These are phyloP conservation scores for Glandiceps talaboti DNA, from an alignment of 53 echinoderm and acorn worm species.

Conservation along the genomic window DNA sequence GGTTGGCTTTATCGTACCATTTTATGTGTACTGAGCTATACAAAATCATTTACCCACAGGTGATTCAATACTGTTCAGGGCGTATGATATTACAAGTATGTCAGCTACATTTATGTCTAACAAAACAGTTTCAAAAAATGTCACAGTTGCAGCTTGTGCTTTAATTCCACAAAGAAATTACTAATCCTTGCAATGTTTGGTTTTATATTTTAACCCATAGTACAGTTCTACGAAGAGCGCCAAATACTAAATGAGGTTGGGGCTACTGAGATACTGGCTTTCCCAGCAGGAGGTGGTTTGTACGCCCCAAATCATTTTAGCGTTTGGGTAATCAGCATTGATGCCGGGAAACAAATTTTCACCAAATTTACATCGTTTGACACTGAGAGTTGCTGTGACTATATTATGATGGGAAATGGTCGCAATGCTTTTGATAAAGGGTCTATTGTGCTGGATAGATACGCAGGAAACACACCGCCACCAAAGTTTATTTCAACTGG, in stretches of 20 bases:
- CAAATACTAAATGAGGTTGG: background rate
- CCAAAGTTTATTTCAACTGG: background rate
- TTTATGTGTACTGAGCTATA: too few relatives aligned
- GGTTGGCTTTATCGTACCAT: too few relatives aligned
- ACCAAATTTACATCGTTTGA: background rate
- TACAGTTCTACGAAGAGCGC: background rate
- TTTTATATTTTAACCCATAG: too few relatives aligned
- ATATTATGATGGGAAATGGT: background rate
- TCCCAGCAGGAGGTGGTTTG: background rate
- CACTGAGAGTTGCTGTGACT: background rate
- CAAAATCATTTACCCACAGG: too few relatives aligned
- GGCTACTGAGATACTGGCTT: background rate
- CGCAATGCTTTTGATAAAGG: background rate
- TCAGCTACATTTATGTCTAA: too few relatives aligned
- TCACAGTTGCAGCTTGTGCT: too few relatives aligned
- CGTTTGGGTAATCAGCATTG: background rate
- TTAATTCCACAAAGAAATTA: too few relatives aligned
- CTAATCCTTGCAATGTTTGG: too few relatives aligned
- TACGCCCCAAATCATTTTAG: background rate
- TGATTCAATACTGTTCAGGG: too few relatives aligned
- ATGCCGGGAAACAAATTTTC: background rate
- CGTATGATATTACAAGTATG: too few relatives aligned
- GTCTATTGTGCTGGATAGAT: background rate
- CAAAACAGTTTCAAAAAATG: too few relatives aligned
- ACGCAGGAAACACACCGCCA: background rate